These are phyloP conservation scores for Pemphigus obesinymphae DNA, from an alignment of 1,140 invertebrate species.

Conservation along the genomic window DNA sequence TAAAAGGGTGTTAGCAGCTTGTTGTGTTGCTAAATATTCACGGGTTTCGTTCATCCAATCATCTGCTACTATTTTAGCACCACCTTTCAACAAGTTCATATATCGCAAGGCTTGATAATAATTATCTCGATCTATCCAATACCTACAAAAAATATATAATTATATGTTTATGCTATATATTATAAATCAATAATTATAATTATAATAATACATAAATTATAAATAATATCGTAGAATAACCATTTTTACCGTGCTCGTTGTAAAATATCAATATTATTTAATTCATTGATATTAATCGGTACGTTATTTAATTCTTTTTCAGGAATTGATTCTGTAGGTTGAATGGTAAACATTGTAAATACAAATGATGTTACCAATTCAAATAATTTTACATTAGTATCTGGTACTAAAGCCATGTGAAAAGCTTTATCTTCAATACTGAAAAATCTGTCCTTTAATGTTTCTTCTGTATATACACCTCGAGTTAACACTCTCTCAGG, in stretches of 20 bases:
- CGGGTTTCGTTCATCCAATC: conserved; percentile 84
- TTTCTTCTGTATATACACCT: conserved; percentile 81
- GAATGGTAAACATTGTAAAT: conserved; percentile 67
- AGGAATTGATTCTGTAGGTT: conserved; percentile 62
- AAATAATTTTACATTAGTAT: conserved; percentile 66
- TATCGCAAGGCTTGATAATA: conserved; percentile 79
- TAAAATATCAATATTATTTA: conserved; percentile 83
- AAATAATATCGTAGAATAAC: background rate
- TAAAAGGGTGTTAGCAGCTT: conserved; percentile 80
- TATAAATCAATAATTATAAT: background rate
- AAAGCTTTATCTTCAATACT: conserved; percentile 56
- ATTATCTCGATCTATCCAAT: conserved; percentile 79
- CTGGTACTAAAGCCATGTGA: conserved; percentile 48
- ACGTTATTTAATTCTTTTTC: conserved; percentile 65
- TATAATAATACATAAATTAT: background rate
- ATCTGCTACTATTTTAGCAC: conserved; percentile 68
- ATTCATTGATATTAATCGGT: conserved; percentile 61
- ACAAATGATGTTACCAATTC: conserved; percentile 84
- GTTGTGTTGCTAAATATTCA: conserved; percentile 78
- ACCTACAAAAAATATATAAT: conserved; percentile 55
- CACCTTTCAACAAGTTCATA: conserved; percentile 83
- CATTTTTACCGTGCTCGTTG: conserved; percentile 68
- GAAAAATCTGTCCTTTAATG: conserved; percentile 76
- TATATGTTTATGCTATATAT: background rate
- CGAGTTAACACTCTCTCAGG: conserved; percentile 68